Evolutionary conservation across 92 coral and sea anemone genomes (phyloP).

Genomic region (Siderastrea radians): DNA sequence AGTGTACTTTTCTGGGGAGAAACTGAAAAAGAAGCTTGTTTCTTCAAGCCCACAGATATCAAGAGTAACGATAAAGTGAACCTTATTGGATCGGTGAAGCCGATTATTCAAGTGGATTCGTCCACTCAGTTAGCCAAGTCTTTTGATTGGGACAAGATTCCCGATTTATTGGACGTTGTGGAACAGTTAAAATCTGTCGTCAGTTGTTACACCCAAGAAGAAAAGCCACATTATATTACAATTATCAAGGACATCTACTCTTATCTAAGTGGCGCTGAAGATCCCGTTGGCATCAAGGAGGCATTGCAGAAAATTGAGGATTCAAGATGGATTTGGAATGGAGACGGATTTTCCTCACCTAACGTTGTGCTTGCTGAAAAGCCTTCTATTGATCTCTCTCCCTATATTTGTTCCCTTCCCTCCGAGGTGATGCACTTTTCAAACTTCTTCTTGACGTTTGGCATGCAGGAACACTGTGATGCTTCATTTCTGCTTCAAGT

Average conservation of each 20-base stretch:
- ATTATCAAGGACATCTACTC: conserved; percentile 64
- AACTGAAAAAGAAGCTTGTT: not conserved
- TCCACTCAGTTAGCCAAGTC: conserved; percentile 39
- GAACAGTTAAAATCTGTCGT: conserved; percentile 58
- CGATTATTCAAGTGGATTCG: conserved; percentile 25
- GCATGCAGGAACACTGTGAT: conserved; percentile 68
- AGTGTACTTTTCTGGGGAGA: conserved; percentile 37
- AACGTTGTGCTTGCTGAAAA: conserved; percentile 46
- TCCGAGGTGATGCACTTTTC: conserved; percentile 52
- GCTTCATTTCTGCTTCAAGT: conserved; percentile 58
- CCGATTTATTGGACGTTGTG: conserved; percentile 56
- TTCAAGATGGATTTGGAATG: conserved; percentile 83
- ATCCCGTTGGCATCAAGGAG: not conserved
- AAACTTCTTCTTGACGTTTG: conserved; percentile 55
- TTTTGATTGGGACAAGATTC: conserved; percentile 67
- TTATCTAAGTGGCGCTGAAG: conserved; percentile 21
- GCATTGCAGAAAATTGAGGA: conserved; percentile 14
- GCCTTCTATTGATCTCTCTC: conserved; percentile 68
- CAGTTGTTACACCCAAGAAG: conserved; percentile 46
- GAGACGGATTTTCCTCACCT: conserved; percentile 81
- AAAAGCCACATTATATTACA: conserved; percentile 67
- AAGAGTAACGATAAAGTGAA: conserved; percentile 28
- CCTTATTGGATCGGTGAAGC: conserved; percentile 70
- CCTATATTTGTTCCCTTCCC: conserved; percentile 75
- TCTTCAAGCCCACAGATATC: conserved; percentile 69